Evolutionary conservation across 1,140 invertebrate species (phyloP), one percentile per base, ranked within the genome.

Genomic region (Aphidius gifuensis): DNA sequence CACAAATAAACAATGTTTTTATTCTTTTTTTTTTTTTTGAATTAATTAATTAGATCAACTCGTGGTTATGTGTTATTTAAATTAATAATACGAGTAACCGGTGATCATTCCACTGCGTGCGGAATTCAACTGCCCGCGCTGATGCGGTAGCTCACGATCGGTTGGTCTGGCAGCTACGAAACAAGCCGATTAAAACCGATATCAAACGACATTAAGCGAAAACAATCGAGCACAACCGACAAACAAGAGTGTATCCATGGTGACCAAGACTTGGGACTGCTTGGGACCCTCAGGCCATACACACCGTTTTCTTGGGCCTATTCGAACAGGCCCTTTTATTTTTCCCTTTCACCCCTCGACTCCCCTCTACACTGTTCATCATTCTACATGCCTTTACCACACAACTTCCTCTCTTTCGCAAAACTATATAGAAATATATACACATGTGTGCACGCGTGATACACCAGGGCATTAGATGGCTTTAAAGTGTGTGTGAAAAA

Each of bases 81-180:
- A 63, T 42, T 47, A 43, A 3, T 3, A 32, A 32, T 32, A 32
- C 4, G 4, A 32, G 23, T 32, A 32, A 32, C 46, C 64, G 62
- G 66, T 47, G 62, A 62, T 62, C 68, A 59, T 62, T 63, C 66
- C n/a, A 47, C 65, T 70, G 69, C 73, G 71, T 67, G 66, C 68
- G 67, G 67, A 72, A 70, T 70, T 69, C 66, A 75, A 78, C 75
- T 77, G 73, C 62, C 72, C 71, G 71, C 67, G 68, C 65, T 62
- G 61, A 69, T 65, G 66, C 68, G 59, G 67, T 64, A 60, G 64
- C 61, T 65, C 50, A 64, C 71, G 71, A 76, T 71, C 71, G 71
- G 75, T 78, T 79, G 72, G 76, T 74, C 74, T 76, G 72, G 77
- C 72, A 70, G 51, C 38, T 51, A 59, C 71, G 72, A 64, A 67